Base-by-base conservation (phyloP, 2,113 vertebrate genomes). In the Syrrhaptes paradoxus region DNA sequence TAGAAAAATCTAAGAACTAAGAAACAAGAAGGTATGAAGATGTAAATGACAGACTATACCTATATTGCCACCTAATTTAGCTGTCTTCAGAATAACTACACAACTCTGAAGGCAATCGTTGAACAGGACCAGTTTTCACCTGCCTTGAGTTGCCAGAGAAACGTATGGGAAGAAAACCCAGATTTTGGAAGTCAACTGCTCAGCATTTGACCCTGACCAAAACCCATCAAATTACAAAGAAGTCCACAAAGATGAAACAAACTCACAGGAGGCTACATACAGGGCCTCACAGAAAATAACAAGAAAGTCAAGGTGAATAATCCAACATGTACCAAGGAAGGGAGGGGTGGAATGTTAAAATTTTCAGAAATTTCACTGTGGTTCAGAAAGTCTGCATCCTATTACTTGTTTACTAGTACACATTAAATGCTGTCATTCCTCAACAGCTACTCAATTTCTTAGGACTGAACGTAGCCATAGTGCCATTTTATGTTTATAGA, bases 271-370 rank as follows among this genome's bases (percentile, higher is more conserved):
- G 7, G 17, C n/a, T 68, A 57, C 28, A 7, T n/a, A 32, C 0
- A 45, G 31, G 34, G 20, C 36, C 26, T 66, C 59, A 75, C 0
- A 81, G 59, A 71, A 46, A 87, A 45, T 8, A 52, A 48, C 6
- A 73, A 7, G 9, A 18, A 76, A 63, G 17, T 38, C 29, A 54
- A 43, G 19, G 24, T 55, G 65, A 85, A 87, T 54, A 74, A 74
- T 17, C 22, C 3, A 81, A 67, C 19, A 32, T 11, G 31, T 73
- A 24, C 26, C 41, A 94, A 66, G 17, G 15, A 70, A 68, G 12
- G 12, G 19, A 28, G 29, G 4, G 3, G 4, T 2, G 4, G 18
- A 34, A 25, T 7, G 5, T 18, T 43, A 58, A 1, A 36, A 25
- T 79, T 43, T 12, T 57, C 45, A 70, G 36, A 86, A 70, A 41